Evolutionary conservation across 2,113 vertebrate species (phyloP).

Genomic region (Brachyhypopomus gauderio): DNA sequence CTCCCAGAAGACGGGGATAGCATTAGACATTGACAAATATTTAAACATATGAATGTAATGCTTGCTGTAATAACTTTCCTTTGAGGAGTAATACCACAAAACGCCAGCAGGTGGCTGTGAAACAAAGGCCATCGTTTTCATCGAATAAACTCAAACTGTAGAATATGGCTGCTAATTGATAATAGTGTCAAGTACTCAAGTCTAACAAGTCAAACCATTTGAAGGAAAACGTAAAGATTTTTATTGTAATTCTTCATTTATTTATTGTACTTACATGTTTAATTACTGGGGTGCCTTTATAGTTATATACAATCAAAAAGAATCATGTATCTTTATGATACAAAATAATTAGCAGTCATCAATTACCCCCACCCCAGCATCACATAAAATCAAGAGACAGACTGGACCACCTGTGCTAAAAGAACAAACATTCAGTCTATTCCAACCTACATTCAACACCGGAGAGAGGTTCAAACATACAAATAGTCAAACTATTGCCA

Average conservation of each 20-base stretch:
- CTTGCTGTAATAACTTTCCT: neutral
- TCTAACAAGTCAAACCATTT: too few relatives aligned
- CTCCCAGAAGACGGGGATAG: too few relatives aligned
- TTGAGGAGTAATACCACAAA: too few relatives aligned
- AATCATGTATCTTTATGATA: neutral
- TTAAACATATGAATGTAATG: too few relatives aligned
- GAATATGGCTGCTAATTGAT: too few relatives aligned
- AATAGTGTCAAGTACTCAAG: too few relatives aligned
- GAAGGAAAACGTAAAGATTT: too few relatives aligned
- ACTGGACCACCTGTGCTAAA: neutral
- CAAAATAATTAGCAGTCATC: neutral
- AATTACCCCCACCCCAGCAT: neutral
- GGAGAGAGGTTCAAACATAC: neutral
- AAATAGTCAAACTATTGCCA: neutral
- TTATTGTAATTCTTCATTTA: too few relatives aligned
- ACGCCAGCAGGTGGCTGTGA: constrained; percentile 23
- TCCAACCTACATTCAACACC: neutral
- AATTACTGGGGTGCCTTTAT: too few relatives aligned
- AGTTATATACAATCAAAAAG: neutral
- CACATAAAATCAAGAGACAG: neutral
- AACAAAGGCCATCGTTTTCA: neutral
- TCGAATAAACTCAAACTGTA: too few relatives aligned
- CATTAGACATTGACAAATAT: too few relatives aligned
- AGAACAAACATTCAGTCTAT: neutral
- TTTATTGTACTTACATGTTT: too few relatives aligned